Conservation (phyloP, 1,140 invertebrate genomes). For the Philaenus spumarius region DNA sequence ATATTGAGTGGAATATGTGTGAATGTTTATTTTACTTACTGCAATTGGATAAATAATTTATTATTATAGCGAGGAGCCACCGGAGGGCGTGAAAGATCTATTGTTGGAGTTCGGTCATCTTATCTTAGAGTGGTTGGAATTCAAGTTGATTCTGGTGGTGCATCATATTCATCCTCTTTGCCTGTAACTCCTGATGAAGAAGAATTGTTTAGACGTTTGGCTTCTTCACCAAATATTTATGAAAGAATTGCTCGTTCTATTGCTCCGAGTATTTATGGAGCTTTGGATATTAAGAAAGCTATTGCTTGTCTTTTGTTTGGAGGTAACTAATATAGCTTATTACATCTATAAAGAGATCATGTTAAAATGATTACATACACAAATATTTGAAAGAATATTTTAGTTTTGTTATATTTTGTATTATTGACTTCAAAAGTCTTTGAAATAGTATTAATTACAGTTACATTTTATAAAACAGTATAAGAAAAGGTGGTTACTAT, state of each 20-base stretch:
- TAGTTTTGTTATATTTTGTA: too few species aligned
- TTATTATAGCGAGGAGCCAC: constrained; percentile 51
- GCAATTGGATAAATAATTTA: too few species aligned
- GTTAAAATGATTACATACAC: too few species aligned
- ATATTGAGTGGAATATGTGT: too few species aligned
- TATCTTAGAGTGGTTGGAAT: constrained; percentile 95
- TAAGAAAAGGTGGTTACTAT: too few species aligned
- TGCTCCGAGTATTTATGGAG: constrained; percentile 96
- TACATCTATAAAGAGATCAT: too few species aligned
- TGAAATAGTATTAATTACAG: too few species aligned
- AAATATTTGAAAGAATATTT: too few species aligned
- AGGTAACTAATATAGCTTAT: constrained; percentile 48
- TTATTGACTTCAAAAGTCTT: too few species aligned
- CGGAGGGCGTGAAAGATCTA: constrained; percentile 59
- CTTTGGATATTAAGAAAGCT: constrained; percentile 93
- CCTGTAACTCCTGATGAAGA: constrained; percentile 79
- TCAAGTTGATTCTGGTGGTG: constrained; percentile 73
- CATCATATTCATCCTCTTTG: constrained; percentile 52
- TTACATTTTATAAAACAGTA: too few species aligned
- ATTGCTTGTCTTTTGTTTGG: constrained; percentile 95
- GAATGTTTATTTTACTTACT: too few species aligned
- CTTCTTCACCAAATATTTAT: constrained; percentile 79
- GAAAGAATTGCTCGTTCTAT: constrained; percentile 86
- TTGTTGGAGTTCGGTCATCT: constrained; percentile 86
- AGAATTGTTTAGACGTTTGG: constrained; percentile 81